Conservation (phyloP, 1,140 invertebrate genomes). For the Bathynomus jamesi region DNA sequence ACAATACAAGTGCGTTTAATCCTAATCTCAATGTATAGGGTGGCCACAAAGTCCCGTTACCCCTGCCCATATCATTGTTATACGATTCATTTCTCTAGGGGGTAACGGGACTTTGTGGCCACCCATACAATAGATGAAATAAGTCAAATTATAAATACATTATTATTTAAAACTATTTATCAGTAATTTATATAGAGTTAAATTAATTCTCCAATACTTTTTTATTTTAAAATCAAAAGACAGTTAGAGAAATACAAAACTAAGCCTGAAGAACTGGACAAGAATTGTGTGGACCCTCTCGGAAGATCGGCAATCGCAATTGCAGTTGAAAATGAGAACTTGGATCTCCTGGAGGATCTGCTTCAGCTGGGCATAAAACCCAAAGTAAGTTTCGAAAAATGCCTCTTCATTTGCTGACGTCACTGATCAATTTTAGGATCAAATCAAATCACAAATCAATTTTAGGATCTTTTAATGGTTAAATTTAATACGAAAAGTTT, state of each 20-base stretch:
- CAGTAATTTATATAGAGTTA: not conserved
- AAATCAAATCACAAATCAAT: too few species aligned
- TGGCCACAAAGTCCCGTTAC: too few species aligned
- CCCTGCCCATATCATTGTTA: too few species aligned
- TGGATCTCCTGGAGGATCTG: conserved; percentile 29
- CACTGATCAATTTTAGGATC: too few species aligned
- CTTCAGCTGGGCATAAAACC: conserved; percentile 20
- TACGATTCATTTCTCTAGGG: too few species aligned
- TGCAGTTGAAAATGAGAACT: conserved; percentile 84
- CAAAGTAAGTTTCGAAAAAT: conserved; percentile 19
- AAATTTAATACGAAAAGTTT: too few species aligned
- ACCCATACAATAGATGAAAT: not conserved
- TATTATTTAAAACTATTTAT: too few species aligned
- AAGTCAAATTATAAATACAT: not conserved
- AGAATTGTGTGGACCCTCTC: conserved; percentile 90
- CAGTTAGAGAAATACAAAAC: conserved; percentile 21
- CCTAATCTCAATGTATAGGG: too few species aligned
- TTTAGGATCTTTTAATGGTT: too few species aligned
- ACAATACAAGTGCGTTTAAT: not conserved
- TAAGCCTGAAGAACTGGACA: conserved; percentile 48
- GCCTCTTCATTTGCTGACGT: too few species aligned
- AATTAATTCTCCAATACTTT: not conserved
- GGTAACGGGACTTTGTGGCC: too few species aligned
- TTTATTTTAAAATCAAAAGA: too few species aligned
- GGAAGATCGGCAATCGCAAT: conserved; percentile 78